Percentiles rank a stretch among this genome's conserved stretches.
Conservation (phyloP, 2,797 vertebrate genomes). For the Prionace glauca region DNA sequence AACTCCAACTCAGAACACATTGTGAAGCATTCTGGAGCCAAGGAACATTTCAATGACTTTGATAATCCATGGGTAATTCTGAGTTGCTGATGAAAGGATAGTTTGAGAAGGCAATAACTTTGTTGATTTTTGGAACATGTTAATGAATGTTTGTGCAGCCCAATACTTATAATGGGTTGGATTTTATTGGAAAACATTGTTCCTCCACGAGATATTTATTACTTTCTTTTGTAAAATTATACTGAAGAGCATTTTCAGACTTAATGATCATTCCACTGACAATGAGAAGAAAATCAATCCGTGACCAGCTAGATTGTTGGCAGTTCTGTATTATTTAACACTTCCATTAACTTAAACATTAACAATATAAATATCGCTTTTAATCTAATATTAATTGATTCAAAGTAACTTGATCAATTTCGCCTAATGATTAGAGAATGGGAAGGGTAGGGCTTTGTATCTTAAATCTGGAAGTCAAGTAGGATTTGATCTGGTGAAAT, state of each 20-base stretch:
- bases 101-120: background rate
- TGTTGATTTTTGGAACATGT: background rate
- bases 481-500: background rate
- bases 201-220: background rate
- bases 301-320: background rate
- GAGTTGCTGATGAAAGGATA: background rate
- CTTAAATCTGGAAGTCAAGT: background rate
- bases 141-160: background rate
- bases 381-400: slow-evolving; percentile 11
- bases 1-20: background rate
- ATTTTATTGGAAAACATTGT: slow-evolving; percentile 15
- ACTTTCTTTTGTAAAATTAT: slow-evolving; percentile 15
- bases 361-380: slow-evolving; percentile 21
- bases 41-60: background rate
- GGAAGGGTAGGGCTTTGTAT: background rate
- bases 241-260: background rate
- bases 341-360: slow-evolving; percentile 29
- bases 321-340: slow-evolving; percentile 16
- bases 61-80: background rate
- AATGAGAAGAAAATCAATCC: slow-evolving; percentile 2
- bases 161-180: background rate
- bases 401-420: background rate
- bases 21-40: background rate
- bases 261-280: background rate
- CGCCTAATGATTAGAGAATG: background rate